Evolutionary conservation across 2,797 vertebrate genomes (phyloP), one percentile per base, ranked within the genome.

Genomic region (Chromobotia macracanthus): DNA sequence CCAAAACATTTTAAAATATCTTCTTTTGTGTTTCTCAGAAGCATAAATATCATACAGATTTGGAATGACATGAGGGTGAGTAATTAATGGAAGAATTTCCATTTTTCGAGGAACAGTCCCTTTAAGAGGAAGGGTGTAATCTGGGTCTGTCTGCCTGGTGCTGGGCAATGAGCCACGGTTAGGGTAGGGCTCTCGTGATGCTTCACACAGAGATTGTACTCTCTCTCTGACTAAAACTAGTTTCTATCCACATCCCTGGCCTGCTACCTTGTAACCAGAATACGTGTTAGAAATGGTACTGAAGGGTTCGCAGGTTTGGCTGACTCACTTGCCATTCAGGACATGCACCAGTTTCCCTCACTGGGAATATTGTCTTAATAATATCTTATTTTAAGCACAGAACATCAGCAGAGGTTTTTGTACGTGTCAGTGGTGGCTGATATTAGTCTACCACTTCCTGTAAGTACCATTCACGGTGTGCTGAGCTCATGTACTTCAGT

Each of bases 91-190:
- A n/a, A n/a, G n/a, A n/a, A n/a, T n/a, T n/a, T n/a, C n/a, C n/a
- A n/a, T n/a, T n/a, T n/a, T n/a, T n/a, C n/a, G n/a, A n/a, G n/a
- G n/a, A 28, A 76, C 21, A 50, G 64, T 44, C 67, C 79, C 81
- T 76, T 88, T 90, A 88, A 87, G 87, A 89, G 88, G 85, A 77
- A 87, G 91, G 89, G 90, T 86, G 88, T 64, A 89, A 87, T 89
- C 85, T 90, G 88, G 90, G 90, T 88, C 31, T 64, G 87, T 90
- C 90, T 91, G 46, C 67, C 89, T 88, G 87, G 86, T 82, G 80
- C 86, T 82, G 87, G 91, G 86, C 85, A 83, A 58, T 50, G 80
- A 13, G 78, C 80, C 82, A 84, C 74, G 68, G 58, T 48, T 80
- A 79, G 83, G 84, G 80, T 72, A 83, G 69, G 60, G 66, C 69